Evolutionary conservation across 2,888 invertebrate species (phyloP).

Genomic region (Chesias legatella): DNA sequence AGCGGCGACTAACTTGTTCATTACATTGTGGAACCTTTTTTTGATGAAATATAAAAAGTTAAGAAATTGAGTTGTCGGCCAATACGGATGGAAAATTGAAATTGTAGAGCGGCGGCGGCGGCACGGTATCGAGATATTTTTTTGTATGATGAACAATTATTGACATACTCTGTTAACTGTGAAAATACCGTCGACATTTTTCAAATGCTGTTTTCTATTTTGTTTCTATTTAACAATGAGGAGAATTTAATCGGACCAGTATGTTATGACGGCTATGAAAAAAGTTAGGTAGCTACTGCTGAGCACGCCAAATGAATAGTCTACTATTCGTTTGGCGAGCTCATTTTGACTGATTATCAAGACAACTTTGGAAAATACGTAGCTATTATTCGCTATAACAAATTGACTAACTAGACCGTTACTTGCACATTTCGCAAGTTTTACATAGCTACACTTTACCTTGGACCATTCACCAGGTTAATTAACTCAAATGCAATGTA

Average conservation of each 20-base stretch:
- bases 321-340: too few species aligned
- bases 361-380: too few species aligned
- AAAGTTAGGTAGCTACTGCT: too few species aligned
- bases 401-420: not conserved
- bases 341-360: too few species aligned
- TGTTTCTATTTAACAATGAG: conserved; percentile 16
- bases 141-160: conserved; percentile 57
- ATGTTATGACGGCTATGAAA: conserved; percentile 14
- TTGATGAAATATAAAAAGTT: not conserved
- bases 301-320: too few species aligned
- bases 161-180: conserved; percentile 72
- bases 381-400: too few species aligned
- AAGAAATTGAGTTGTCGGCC: conserved; percentile 33
- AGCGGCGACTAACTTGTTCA: conserved; percentile 2
- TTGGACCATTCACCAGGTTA: conserved; percentile 50
- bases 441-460: conserved; percentile 36
- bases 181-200: conserved; percentile 48
- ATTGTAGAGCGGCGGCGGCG: too few species aligned
- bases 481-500: conserved; percentile 44
- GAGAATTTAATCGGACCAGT: conserved; percentile 18
- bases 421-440: conserved; percentile 20
- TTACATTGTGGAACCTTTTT: not conserved
- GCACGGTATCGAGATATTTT: conserved; percentile 24
- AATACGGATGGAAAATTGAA: conserved; percentile 50
- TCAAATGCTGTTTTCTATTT: conserved; percentile 26